Percentiles rank a stretch among this genome's conserved stretches.
Evolutionary conservation across 2,888 invertebrate species (phyloP).

Genomic region (Harpalus rubripes): DNA sequence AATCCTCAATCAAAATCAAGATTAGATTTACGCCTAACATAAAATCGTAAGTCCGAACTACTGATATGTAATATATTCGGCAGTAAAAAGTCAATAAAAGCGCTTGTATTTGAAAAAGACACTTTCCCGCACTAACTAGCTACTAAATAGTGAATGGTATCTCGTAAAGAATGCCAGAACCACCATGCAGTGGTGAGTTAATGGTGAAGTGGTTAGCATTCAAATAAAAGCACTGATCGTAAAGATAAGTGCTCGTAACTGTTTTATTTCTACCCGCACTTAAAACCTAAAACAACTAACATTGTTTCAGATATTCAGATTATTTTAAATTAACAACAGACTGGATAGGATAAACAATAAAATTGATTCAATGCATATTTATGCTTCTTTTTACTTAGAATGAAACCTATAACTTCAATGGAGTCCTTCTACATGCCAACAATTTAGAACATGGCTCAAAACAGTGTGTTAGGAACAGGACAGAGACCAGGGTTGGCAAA

Average conservation of each 20-base stretch:
- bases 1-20: conserved; percentile 24
- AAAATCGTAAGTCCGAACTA: conserved; percentile 23
- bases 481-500: too few relatives aligned
- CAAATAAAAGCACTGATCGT: conserved; percentile 19
- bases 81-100: conserved; percentile 33
- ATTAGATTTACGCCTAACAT: conserved; percentile 13
- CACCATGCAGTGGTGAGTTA: conserved; percentile 4
- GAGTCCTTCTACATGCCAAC: too few relatives aligned
- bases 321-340: too few relatives aligned
- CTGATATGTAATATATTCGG: conserved; percentile 29
- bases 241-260: conserved; percentile 18
- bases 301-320: too few relatives aligned
- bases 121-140: neutral
- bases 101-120: conserved; percentile 11
- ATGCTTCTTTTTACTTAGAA: too few relatives aligned
- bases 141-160: conserved; percentile 18
- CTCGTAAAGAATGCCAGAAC: conserved; percentile 20
- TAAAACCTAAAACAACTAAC: too few relatives aligned
- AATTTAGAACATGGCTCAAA: too few relatives aligned
- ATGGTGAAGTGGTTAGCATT: conserved; percentile 17
- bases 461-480: too few relatives aligned
- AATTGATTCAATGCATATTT: too few relatives aligned
- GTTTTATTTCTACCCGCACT: neutral
- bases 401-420: too few relatives aligned
- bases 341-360: too few relatives aligned